These are phyloP conservation scores for Tinea trinotella DNA, from an alignment of 2,888 invertebrate genomes.

Conservation along the genomic window DNA sequence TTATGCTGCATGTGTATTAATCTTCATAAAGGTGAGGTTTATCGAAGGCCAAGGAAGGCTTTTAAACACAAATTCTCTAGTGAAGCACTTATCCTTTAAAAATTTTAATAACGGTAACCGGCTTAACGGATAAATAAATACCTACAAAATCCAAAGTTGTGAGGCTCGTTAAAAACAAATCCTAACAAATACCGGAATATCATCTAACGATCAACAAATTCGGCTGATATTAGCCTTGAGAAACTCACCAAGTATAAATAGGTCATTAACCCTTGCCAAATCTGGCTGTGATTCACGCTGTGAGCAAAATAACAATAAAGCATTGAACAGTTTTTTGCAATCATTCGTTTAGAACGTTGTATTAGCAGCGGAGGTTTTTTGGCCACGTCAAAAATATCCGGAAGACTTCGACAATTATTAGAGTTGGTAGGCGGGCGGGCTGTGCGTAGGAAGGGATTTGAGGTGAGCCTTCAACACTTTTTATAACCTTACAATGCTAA, in stretches of 20 bases:
- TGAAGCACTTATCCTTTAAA: conserved; percentile 22
- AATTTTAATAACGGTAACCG: conserved; percentile 48
- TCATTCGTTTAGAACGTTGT: conserved; percentile 48
- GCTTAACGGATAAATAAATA: conserved; percentile 38
- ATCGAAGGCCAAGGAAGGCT: not conserved
- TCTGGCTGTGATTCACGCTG: conserved; percentile 67
- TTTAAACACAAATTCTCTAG: not conserved
- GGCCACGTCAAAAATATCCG: conserved; percentile 42
- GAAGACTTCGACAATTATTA: conserved; percentile 49
- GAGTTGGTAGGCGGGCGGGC: conserved; percentile 26
- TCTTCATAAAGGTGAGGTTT: conserved; percentile 2
- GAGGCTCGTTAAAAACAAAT: conserved; percentile 26
- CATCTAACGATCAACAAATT: conserved; percentile 43
- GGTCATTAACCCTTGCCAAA: conserved; percentile 70
- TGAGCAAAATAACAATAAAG: conserved; percentile 68
- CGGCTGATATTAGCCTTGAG: conserved; percentile 62
- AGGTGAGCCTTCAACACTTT: conserved; percentile 7
- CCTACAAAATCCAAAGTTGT: conserved; percentile 41
- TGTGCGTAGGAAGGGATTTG: conserved; percentile 4
- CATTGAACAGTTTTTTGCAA: conserved; percentile 61
- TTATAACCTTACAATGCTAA: not conserved
- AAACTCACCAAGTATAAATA: conserved; percentile 64
- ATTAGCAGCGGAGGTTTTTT: conserved; percentile 45
- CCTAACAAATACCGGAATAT: conserved; percentile 44
- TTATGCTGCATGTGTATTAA: conserved; percentile 6